Evolutionary conservation across 2,888 invertebrate species (phyloP).

Genomic region (Drosophila algonquin): DNA sequence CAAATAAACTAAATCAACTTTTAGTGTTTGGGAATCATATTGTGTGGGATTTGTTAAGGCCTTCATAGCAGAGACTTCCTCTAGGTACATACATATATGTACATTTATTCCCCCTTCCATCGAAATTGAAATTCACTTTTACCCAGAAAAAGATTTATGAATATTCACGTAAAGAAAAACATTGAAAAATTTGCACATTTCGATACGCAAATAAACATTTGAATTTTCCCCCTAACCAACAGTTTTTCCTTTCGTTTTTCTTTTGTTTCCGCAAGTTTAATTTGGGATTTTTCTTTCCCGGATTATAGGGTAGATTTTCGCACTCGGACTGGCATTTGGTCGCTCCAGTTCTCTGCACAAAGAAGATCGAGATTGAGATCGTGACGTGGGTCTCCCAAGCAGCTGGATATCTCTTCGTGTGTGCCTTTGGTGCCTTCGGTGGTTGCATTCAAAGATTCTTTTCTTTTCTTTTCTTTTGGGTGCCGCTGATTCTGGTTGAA

Average conservation of each 20-base stretch:
- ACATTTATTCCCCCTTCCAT: background rate
- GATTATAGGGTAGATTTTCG: conserved; percentile 75
- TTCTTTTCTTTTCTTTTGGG: conserved; percentile 12
- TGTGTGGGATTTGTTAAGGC: background rate
- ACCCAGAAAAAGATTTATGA: conserved; percentile 60
- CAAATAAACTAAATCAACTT: background rate
- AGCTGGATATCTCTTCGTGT: conserved; percentile 56
- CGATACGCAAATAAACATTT: conserved; percentile 75
- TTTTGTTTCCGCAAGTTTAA: conserved; percentile 50
- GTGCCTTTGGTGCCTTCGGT: conserved; percentile 15
- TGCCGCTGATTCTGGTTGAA: conserved; percentile 31
- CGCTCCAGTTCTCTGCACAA: conserved; percentile 61
- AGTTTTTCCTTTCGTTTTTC: conserved; percentile 5
- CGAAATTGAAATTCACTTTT: conserved; percentile 32
- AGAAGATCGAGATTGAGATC: conserved; percentile 27
- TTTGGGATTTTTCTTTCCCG: conserved; percentile 54
- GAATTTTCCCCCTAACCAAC: conserved; percentile 36
- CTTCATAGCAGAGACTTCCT: background rate
- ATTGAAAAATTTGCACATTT: conserved; percentile 54
- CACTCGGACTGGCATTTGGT: conserved; percentile 69
- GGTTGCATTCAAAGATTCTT: conserved; percentile 43
- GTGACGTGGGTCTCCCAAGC: conserved; percentile 48
- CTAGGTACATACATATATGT: background rate
- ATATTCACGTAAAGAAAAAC: conserved; percentile 42
- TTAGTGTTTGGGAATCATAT: background rate